Base-by-base conservation (phyloP, 2,113 vertebrate species). In the Paramisgurnus dabryanus region DNA sequence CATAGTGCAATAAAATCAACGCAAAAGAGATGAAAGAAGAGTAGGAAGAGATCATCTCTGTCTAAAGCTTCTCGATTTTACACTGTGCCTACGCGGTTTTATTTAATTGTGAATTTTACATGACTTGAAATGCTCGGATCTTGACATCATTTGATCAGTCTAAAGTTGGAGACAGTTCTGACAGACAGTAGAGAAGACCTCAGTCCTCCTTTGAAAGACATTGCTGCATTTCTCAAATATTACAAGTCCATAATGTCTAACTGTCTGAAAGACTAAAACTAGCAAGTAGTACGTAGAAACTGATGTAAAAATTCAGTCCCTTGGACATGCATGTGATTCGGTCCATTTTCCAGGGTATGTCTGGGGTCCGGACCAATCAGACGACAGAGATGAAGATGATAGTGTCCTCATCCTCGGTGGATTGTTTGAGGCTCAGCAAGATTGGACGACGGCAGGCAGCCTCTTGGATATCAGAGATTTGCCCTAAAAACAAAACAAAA, bases 251-350 rank as follows among this genome's bases (percentile, higher is more conserved):
- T 82, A 90, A 91, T 88, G 91, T 89, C 91, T 76, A 66, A 66
- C 94, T 88, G 88, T 86, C 90, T 91, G 41, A 58, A 87, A 88
- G 86, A 89, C 89, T 87, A 82, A 85, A 88, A 89, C 84, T 88
- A 89, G 85, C 75, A 77, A 64, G 57, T 75, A 89, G 85, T 85
- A 86, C 85, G 87, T 86, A 89, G 72, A 75, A 86, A 80, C 76
- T 85, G 85, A 82, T 82, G 85, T 84, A 86, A 67, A 88, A 87
- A 89, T 90, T 94, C 92, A 92, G 94, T 93, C 94, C 90, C 89
- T 94, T 93, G 85, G 93, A 96, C 96, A 97, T 97, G 95, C 96
- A 96, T 94, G 77, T 67, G 93, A 92, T 93, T 94, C 93, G 93
- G 91, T 93, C 92, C 91, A 90, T 85, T 84, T 34, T 93, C 93